These are phyloP conservation scores for Euglossa dilemma DNA, from an alignment of 1,140 invertebrate genomes.

Conservation along the genomic window DNA sequence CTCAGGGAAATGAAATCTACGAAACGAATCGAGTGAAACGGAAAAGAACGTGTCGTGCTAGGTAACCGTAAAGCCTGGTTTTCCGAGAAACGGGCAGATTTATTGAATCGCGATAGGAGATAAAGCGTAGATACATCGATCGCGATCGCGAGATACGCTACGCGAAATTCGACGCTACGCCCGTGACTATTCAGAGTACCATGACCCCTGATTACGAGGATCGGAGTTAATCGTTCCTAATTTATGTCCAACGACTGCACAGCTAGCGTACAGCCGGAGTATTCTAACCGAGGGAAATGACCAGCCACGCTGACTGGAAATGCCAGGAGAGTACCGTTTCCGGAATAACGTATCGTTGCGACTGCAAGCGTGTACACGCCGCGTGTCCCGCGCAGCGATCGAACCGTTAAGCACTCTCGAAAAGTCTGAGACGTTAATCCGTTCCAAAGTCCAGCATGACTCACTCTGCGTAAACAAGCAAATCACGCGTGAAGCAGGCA, in stretches of 20 bases:
- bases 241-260: slow-evolving; percentile 53
- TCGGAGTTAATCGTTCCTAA: slow-evolving; percentile 67
- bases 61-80: background rate
- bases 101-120: background rate
- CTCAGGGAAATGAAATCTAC: no score
- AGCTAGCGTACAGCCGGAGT: background rate
- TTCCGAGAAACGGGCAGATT: background rate
- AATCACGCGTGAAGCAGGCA: background rate
- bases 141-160: background rate
- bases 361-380: background rate
- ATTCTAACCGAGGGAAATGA: slow-evolving; percentile 29
- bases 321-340: slow-evolving; percentile 40
- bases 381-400: slow-evolving; percentile 7
- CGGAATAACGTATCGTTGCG: slow-evolving; percentile 35
- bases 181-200: slow-evolving; percentile 27
- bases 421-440: background rate
- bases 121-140: background rate
- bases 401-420: slow-evolving; percentile 3
- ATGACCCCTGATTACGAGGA: slow-evolving; percentile 59
- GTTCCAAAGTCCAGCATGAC: background rate
- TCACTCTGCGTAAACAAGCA: slow-evolving; percentile 10
- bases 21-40: background rate
- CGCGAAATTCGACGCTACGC: slow-evolving; percentile 27
- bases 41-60: background rate
- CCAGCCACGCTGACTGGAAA: slow-evolving; percentile 40